A percentile compares a stretch with the other conserved stretches of the same genome.
Evolutionary conservation across 2,797 vertebrate genomes (phyloP).

Genomic region (Varecia variegata): DNA sequence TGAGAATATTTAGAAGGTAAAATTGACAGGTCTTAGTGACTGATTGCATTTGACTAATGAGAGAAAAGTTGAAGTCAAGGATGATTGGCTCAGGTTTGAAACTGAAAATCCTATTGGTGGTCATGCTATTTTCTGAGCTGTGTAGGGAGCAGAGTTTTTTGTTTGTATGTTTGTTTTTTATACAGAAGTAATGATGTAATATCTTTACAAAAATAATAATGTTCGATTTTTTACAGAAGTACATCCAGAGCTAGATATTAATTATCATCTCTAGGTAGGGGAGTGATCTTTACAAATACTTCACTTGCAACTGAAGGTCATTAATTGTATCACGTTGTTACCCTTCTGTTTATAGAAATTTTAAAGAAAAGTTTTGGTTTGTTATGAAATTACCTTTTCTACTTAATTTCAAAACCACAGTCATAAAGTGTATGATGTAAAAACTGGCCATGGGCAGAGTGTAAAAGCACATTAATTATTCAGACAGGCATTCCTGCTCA

Average conservation of each 20-base stretch:
- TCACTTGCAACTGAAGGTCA: not conserved
- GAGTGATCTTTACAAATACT: not conserved
- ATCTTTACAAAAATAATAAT: not conserved
- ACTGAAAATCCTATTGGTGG: not conserved
- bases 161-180: not conserved
- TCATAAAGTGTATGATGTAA: slow-evolving; percentile 73
- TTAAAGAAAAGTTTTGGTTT: slow-evolving; percentile 30
- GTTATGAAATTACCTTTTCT: slow-evolving; percentile 77
- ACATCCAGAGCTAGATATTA: not conserved
- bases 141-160: not conserved
- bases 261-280: slow-evolving; percentile 2
- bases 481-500: slow-evolving; percentile 73
- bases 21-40: not conserved
- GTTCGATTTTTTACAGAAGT: not conserved
- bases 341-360: slow-evolving; percentile 33
- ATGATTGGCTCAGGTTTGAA: not conserved
- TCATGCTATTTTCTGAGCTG: not conserved
- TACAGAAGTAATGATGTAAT: not conserved
- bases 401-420: slow-evolving; percentile 81
- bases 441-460: slow-evolving; percentile 76
- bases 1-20: not conserved
- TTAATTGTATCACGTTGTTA: not conserved
- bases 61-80: not conserved
- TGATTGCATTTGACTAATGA: not conserved
- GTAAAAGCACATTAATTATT: slow-evolving; percentile 82